phyloP scores from a whole-genome alignment of 2,888 invertebrate species.

The Clunio marinus region DNA sequence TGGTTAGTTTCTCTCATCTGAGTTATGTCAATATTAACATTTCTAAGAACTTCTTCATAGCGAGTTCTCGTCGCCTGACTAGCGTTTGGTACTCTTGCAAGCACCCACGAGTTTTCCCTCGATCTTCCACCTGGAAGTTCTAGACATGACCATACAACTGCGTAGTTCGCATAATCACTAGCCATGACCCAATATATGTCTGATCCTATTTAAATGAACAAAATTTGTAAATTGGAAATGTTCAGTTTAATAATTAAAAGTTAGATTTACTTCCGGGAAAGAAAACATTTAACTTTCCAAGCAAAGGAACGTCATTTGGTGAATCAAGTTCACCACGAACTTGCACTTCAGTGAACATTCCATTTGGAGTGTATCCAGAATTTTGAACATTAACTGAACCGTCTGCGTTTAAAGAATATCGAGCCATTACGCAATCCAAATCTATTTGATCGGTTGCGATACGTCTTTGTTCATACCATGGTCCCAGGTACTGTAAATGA shows the following conservation, averaged over 20 bases:
- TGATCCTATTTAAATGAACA: background rate
- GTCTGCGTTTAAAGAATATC: slow-evolving; percentile 5
- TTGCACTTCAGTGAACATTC: background rate
- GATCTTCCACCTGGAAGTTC: background rate
- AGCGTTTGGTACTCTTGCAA: background rate
- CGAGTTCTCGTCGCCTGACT: background rate
- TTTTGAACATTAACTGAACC: slow-evolving; percentile 20
- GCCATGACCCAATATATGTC: slow-evolving; percentile 11
- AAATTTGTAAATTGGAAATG: background rate
- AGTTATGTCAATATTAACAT: background rate
- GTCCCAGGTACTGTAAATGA: background rate
- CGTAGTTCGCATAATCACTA: slow-evolving; percentile 32
- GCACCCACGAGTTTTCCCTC: background rate
- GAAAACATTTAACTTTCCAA: slow-evolving; percentile 28
- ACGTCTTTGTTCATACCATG: slow-evolving; percentile 14
- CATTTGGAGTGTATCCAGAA: background rate
- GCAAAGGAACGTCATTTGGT: slow-evolving; percentile 7
- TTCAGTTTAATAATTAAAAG: no score
- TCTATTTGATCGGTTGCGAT: background rate
- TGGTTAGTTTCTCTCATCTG: background rate
- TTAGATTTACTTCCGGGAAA: slow-evolving; percentile 19
- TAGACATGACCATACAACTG: slow-evolving; percentile 18
- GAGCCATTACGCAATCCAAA: background rate
- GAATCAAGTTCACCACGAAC: slow-evolving; percentile 21
- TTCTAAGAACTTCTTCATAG: background rate